phyloP scores from a whole-genome alignment of 2,113 vertebrate species.

The Pampusana beccarii region DNA sequence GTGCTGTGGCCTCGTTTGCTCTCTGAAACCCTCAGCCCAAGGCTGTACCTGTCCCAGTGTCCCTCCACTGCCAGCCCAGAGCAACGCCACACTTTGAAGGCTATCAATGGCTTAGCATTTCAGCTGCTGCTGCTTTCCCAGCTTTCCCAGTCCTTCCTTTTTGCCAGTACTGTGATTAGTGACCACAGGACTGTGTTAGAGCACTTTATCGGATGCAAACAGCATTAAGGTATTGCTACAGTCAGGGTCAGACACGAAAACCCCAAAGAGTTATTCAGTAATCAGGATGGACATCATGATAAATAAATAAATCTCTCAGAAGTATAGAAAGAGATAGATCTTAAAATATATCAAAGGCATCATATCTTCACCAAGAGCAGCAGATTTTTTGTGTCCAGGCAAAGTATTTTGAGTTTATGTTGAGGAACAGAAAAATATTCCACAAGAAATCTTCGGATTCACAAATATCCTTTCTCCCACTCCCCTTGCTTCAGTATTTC shows the following conservation, averaged over 20 bases:
- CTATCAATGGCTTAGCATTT: neutral
- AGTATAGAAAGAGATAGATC: neutral
- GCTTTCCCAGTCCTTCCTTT: neutral
- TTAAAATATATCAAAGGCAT: neutral
- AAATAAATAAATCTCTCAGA: neutral
- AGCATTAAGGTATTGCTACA: neutral
- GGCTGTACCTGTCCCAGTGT: neutral
- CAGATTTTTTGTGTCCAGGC: neutral
- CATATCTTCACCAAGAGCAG: neutral
- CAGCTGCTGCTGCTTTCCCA: neutral
- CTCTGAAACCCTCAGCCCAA: neutral
- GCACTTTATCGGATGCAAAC: neutral
- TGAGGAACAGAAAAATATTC: neutral
- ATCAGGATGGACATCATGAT: neutral
- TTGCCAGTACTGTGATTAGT: neutral
- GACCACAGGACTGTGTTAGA: neutral
- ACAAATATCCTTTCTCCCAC: neutral
- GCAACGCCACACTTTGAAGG: neutral
- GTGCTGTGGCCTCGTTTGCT: accelerated
- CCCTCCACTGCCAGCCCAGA: neutral
- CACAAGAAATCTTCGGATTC: neutral
- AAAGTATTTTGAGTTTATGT: neutral
- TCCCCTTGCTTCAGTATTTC: neutral
- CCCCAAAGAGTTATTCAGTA: neutral
- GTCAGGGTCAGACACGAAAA: neutral